A percentile compares a stretch with the other conserved stretches of the same genome.
phyloP scores from a whole-genome alignment of 2,888 invertebrate species.

The Epinotia brunnichana region DNA sequence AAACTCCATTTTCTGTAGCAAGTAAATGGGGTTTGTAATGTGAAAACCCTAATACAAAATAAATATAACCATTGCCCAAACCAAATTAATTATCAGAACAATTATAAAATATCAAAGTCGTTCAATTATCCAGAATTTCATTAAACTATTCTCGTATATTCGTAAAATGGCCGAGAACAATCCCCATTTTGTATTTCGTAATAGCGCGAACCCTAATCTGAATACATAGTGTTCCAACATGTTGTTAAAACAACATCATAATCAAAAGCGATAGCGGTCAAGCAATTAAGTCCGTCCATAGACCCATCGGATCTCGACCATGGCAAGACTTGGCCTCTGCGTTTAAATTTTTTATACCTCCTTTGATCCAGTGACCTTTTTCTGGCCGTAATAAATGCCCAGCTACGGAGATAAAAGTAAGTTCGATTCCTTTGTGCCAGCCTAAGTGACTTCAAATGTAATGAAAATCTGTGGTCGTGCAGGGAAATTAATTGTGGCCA shows the following conservation, averaged over 20 bases:
- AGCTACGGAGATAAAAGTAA: slow-evolving; percentile 73
- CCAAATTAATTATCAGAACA: not conserved
- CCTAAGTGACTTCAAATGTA: slow-evolving; percentile 70
- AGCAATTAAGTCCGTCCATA: slow-evolving; percentile 48
- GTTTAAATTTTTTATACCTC: slow-evolving; percentile 59
- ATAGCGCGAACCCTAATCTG: slow-evolving; percentile 37
- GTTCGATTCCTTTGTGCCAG: slow-evolving; percentile 71
- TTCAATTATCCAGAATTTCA: slow-evolving; percentile 7
- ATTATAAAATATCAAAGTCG: not conserved
- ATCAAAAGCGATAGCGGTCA: slow-evolving; percentile 48
- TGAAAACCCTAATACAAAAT: not conserved
- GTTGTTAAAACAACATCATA: slow-evolving; percentile 53
- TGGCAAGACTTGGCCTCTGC: slow-evolving; percentile 47
- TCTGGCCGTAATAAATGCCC: slow-evolving; percentile 76
- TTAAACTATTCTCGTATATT: slow-evolving; percentile 33
- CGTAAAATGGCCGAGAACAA: slow-evolving; percentile 30
- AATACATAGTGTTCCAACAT: slow-evolving; percentile 33
- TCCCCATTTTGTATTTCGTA: not conserved
- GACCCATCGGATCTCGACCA: slow-evolving; percentile 51
- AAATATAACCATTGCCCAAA: not conserved
- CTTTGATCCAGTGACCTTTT: slow-evolving; percentile 70
- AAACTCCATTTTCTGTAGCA: not conserved
- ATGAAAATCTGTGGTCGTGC: slow-evolving; percentile 68
- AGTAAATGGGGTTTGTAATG: not conserved
- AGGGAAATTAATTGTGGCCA: slow-evolving; percentile 29